A percentile compares a stretch with the other conserved stretches of the same genome.
phyloP scores from a whole-genome alignment of 2,888 invertebrate species.

The Nasonia oneida region DNA sequence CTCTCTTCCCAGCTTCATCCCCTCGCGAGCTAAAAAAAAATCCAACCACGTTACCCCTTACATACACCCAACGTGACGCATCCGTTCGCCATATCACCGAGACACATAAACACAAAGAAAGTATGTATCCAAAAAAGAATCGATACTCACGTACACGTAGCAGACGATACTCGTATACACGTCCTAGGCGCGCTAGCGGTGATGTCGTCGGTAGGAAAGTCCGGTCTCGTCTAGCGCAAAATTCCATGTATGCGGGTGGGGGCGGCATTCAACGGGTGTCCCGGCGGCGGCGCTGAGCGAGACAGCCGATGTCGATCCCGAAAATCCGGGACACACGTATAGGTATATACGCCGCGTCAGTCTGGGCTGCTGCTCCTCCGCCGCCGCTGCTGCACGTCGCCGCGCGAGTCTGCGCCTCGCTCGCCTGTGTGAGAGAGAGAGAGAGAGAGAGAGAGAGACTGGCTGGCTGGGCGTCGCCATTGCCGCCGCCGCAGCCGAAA shows the following conservation, averaged over 20 bases:
- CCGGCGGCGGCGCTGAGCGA: slow-evolving; percentile 30
- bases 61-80: too few species aligned
- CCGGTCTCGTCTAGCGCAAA: slow-evolving; percentile 47
- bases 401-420: slow-evolving; percentile 71
- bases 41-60: background rate
- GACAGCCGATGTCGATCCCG: slow-evolving; percentile 35
- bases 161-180: background rate
- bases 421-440: slow-evolving; percentile 34
- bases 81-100: background rate
- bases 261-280: slow-evolving; percentile 64
- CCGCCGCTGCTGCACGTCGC: slow-evolving; percentile 57
- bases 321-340: slow-evolving; percentile 58
- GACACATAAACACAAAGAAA: background rate
- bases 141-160: slow-evolving; percentile 45
- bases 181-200: background rate
- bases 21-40: background rate
- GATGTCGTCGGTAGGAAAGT: slow-evolving; percentile 49
- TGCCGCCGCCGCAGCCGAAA: slow-evolving; percentile 26
- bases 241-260: slow-evolving; percentile 55
- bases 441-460: slow-evolving; percentile 54
- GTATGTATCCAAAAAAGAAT: background rate
- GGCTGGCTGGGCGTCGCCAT: slow-evolving; percentile 74
- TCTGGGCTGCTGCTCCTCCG: slow-evolving; percentile 14
- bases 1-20: background rate
- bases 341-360: slow-evolving; percentile 21